Percentiles rank a stretch among this genome's conserved stretches.
Evolutionary conservation across 1,140 invertebrate species (phyloP).

Genomic region (Atopsyche davidsoni): DNA sequence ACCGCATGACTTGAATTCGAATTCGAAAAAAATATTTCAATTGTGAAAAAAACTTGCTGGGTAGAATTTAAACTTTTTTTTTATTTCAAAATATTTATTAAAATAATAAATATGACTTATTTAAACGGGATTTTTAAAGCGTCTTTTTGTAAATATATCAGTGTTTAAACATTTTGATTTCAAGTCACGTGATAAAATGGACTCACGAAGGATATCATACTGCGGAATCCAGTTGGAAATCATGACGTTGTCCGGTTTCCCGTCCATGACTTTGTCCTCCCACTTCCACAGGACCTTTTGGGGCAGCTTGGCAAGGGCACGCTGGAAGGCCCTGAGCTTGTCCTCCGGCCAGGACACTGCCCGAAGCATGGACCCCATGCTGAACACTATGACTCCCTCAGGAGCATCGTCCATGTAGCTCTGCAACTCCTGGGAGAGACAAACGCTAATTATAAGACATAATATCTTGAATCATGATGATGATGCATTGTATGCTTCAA

Average conservation of each 20-base stretch:
- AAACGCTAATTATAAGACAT: too few relatives aligned
- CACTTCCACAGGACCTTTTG: constrained; percentile 47
- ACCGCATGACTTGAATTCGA: not conserved
- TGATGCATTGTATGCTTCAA: too few relatives aligned
- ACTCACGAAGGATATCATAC: constrained; percentile 40
- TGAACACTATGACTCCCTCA: constrained; percentile 36
- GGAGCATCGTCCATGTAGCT: constrained; percentile 30
- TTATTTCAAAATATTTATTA: not conserved
- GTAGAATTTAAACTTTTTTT: not conserved
- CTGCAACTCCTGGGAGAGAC: constrained; percentile 31
- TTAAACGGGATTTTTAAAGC: not conserved
- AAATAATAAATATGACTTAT: constrained; percentile 2
- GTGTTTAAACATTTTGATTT: not conserved
- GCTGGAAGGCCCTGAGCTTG: constrained; percentile 37
- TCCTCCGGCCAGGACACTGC: constrained; percentile 27
- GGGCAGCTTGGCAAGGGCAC: constrained; percentile 36
- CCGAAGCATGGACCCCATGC: constrained; percentile 34
- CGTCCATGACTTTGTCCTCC: constrained; percentile 33
- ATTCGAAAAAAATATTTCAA: not conserved
- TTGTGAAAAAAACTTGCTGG: not conserved
- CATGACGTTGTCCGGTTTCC: constrained; percentile 31
- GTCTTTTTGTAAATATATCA: not conserved
- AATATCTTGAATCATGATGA: too few relatives aligned
- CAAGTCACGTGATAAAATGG: not conserved
- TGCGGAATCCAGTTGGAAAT: constrained; percentile 35